These are phyloP conservation scores for Pelodiscus sinensis DNA, from an alignment of 2,113 vertebrate species.

Conservation along the genomic window DNA sequence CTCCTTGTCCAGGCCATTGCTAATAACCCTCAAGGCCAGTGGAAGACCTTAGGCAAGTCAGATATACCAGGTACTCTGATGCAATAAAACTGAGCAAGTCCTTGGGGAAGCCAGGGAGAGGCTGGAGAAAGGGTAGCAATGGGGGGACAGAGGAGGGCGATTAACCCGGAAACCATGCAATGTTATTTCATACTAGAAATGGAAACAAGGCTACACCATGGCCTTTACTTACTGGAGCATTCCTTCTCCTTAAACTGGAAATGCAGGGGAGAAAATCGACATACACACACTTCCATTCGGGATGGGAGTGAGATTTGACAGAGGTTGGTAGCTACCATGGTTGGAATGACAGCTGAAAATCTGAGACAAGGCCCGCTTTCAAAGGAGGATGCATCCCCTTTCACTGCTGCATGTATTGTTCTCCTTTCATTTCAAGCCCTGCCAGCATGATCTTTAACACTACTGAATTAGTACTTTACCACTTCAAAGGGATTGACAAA, in stretches of 20 bases:
- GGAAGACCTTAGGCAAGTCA: background rate
- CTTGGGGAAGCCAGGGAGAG: background rate
- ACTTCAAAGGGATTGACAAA: background rate
- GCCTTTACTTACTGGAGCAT: background rate
- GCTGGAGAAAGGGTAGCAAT: background rate
- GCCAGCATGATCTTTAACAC: background rate
- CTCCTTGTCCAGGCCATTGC: background rate
- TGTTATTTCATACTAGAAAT: background rate
- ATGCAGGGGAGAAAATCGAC: background rate
- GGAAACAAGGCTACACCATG: background rate
- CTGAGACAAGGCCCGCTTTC: background rate
- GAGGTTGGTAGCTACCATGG: background rate
- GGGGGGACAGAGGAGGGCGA: background rate
- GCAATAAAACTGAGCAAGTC: background rate
- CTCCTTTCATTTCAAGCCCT: background rate
- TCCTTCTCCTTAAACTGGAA: background rate
- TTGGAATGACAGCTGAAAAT: background rate
- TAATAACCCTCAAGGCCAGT: fast-evolving
- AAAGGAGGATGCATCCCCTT: background rate
- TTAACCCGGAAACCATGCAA: background rate
- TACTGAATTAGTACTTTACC: background rate
- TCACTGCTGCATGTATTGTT: background rate
- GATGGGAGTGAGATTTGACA: background rate
- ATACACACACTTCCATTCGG: too few relatives aligned
- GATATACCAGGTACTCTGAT: fast-evolving